Base-by-base conservation (phyloP, 2,113 vertebrate species). In the Pterocles gutturalis region DNA sequence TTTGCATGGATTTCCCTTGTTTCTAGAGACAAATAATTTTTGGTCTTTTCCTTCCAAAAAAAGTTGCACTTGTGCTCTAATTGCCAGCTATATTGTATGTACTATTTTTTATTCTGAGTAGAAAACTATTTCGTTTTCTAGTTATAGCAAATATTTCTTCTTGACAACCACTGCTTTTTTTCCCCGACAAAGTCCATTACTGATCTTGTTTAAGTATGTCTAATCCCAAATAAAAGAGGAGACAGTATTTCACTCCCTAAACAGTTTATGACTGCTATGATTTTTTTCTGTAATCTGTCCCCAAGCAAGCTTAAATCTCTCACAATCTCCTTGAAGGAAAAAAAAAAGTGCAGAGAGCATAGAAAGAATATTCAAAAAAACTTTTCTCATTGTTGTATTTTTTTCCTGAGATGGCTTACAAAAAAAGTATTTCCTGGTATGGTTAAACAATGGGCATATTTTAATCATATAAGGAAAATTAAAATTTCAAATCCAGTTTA, bases 221-320 rank as follows among this genome's bases (percentile, higher is more conserved):
- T 96, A 95, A 93, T 96, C 84, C 70, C 31, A 46, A 96, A 91
- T 90, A 91, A 91, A 84, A 93, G 62, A 82, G 82, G 71, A 94
- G 90, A 93, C 90, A 70, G 58, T 94, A 93, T 91, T 93, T 96
- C 92, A 95, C 70, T 88, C 92, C 66, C 58, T 69, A 70, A 94
- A 93, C 49, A 83, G 78, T 94, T 96, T 91, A 94, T 3, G 0
- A 79, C 87, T 93, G 34, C 72, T 85, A 18, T 43, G 78, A 76
- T 71, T 96, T 89, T 81, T 77, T 83, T 73, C 55, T 78, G n/a
- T 84, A 82, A 84, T 88, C 78, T 86, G 83, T 96, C 91, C 96
- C 93, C 70, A 95, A 96, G 87, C 91, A 87, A 91, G 48, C 70
- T 94, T 95, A 96, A 96, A 91, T 96, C 91, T 91, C 77, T 94